Conservation (phyloP, 2,797 vertebrate genomes). For the Amblyopsis hoosieri region DNA sequence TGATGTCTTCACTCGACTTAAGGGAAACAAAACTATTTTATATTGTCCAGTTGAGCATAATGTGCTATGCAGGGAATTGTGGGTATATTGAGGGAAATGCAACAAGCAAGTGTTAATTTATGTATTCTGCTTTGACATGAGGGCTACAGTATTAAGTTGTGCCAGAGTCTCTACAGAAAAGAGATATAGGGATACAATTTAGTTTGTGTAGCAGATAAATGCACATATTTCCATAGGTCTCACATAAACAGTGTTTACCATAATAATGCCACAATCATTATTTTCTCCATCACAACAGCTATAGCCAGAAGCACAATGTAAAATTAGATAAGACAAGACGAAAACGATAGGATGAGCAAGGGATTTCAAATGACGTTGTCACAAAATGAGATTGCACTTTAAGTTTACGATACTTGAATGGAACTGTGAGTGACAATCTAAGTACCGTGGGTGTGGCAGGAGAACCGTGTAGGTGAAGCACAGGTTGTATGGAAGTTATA, state of each 20-base stretch:
- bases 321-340: conserved; percentile 50
- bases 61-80: conserved; percentile 56
- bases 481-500: conserved; percentile 23
- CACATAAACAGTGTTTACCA: conserved; percentile 69
- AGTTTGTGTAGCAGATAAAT: conserved; percentile 55
- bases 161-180: conserved; percentile 43
- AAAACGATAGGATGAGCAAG: conserved; percentile 31
- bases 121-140: conserved; percentile 65
- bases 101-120: conserved; percentile 70
- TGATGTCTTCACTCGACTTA: conserved; percentile 65
- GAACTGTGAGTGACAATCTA: conserved; percentile 58
- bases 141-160: conserved; percentile 69
- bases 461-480: conserved; percentile 26
- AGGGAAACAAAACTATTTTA: conserved; percentile 51
- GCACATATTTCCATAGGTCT: conserved; percentile 71
- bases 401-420: conserved; percentile 41
- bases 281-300: conserved; percentile 31
- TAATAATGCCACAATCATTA: conserved; percentile 56
- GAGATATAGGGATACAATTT: conserved; percentile 55
- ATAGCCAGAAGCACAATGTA: conserved; percentile 59
- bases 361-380: conserved; percentile 37
- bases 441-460: conserved; percentile 6
- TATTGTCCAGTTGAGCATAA: conserved; percentile 61
- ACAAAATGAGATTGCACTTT: conserved; percentile 62
- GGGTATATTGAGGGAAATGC: conserved; percentile 68